Conservation (phyloP, 2,797 vertebrate species). For the Clamator glandarius region DNA sequence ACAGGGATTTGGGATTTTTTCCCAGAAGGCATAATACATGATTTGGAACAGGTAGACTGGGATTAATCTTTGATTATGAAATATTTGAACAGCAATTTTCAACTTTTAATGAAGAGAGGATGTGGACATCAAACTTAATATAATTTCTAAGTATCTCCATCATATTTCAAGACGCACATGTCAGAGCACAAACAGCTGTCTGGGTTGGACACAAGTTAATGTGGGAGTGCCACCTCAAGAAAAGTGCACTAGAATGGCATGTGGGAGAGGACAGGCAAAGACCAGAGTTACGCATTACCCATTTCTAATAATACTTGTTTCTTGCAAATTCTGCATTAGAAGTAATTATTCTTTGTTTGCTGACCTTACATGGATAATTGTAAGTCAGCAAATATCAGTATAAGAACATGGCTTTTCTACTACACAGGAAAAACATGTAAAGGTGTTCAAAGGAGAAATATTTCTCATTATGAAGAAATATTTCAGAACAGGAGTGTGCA, state of each 20-base stretch:
- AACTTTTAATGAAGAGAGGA: conserved; percentile 60
- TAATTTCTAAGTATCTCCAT: conserved; percentile 19
- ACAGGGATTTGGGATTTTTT: conserved; percentile 65
- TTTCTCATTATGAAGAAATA: conserved; percentile 29
- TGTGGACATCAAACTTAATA: conserved; percentile 54
- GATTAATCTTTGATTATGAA: conserved; percentile 71
- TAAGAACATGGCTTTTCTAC: background rate
- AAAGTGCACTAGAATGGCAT: background rate
- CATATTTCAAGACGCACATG: conserved; percentile 19
- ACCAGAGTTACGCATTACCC: background rate
- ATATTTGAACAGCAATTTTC: conserved; percentile 59
- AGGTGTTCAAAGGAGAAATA: conserved; percentile 47
- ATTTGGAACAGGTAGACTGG: conserved; percentile 67
- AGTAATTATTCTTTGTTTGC: conserved; percentile 35
- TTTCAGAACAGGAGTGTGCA: background rate
- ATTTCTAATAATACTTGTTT: conserved; percentile 32
- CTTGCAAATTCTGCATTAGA: conserved; percentile 11
- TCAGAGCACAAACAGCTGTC: conserved; percentile 37
- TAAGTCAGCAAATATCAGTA: conserved; percentile 3
- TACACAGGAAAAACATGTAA: background rate
- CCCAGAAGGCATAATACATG: conserved; percentile 49
- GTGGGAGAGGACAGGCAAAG: background rate
- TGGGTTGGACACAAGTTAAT: background rate
- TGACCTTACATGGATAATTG: background rate
- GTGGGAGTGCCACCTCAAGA: conserved; percentile 55